Base-by-base conservation (phyloP, 2,113 vertebrate species). In the Poecile atricapillus region DNA sequence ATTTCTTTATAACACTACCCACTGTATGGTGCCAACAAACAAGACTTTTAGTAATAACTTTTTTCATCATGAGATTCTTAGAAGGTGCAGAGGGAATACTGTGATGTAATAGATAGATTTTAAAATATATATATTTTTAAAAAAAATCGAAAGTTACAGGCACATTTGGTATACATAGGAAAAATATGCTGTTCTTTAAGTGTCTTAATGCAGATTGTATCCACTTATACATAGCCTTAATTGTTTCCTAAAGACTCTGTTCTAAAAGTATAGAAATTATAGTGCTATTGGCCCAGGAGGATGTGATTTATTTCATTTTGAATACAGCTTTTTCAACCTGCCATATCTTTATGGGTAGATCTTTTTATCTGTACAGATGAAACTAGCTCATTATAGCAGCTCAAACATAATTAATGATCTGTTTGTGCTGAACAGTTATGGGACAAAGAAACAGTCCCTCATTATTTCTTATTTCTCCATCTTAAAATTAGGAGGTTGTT, bases 401-500 rank as follows among this genome's bases (percentile, higher is more conserved):
- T 90, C 73, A 89, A 73, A 53, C 11, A 49, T 91, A 95, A 95
- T 96, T 94, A 90, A 49, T 46, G 30, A 80, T 77, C 41, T 35
- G 23, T 80, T 94, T 76, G 53, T 82, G 37, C n/a, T 83, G 68
- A 89, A 75, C 24, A 83, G 39, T 70, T 83, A 64, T 80, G 25
- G 56, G 10, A 88, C 23, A 60, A 70, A 84, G 31, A 74, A 83
- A 19, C n/a, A 43, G 33, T 49, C 11, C 52, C 53, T 82, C 28
- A 14, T 85, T 86, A 76, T 80, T 93, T 93, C 46, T 63, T 64
- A 52, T 83, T 60, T 69, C 37, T 60, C 22, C 15, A 25, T 92
- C n/a, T 90, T 87, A 63, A 94, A 87, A 75, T 89, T 37, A 58
- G 39, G 25, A 83, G 56, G 31, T 52, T 89, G 87, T 95, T 63